Percentiles rank a stretch among this genome's conserved stretches.
Evolutionary conservation across 2,113 vertebrate genomes (phyloP).

Genomic region (Brachyistius frenatus): DNA sequence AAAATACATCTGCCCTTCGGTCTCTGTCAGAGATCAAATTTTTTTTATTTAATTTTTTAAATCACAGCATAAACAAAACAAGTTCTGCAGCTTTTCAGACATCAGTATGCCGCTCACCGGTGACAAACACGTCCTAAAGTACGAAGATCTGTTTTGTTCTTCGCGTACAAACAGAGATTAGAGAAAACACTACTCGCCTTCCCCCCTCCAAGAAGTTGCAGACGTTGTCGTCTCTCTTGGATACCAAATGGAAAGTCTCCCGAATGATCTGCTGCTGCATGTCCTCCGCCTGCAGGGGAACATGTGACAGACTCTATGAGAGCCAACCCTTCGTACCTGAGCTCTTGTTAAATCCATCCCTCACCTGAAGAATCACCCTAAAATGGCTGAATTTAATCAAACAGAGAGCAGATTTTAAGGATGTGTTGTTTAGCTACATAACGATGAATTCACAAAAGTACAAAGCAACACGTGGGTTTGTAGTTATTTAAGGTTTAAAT

Average conservation of each 20-base stretch:
- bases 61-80: neutral
- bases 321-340: no score
- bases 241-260: conserved; percentile 95
- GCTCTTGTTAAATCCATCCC: no score
- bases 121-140: no score
- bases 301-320: neutral
- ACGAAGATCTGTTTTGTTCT: neutral
- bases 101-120: no score
- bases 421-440: no score
- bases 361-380: no score
- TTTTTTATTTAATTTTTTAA: no score
- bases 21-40: neutral
- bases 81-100: neutral
- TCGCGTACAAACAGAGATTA: neutral
- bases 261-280: conserved; percentile 95
- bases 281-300: conserved; percentile 88
- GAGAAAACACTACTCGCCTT: conserved; percentile 79
- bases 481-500: no score
- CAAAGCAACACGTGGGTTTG: no score
- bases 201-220: conserved; percentile 96
- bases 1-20: neutral
- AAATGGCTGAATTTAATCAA: no score
- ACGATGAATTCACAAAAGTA: no score
- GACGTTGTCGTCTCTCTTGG: conserved; percentile 94
- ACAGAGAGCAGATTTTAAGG: no score